Percentiles rank a stretch among this genome's conserved stretches.
phyloP scores from a whole-genome alignment of 2,113 vertebrate genomes.

The Anarrhichthys ocellatus region DNA sequence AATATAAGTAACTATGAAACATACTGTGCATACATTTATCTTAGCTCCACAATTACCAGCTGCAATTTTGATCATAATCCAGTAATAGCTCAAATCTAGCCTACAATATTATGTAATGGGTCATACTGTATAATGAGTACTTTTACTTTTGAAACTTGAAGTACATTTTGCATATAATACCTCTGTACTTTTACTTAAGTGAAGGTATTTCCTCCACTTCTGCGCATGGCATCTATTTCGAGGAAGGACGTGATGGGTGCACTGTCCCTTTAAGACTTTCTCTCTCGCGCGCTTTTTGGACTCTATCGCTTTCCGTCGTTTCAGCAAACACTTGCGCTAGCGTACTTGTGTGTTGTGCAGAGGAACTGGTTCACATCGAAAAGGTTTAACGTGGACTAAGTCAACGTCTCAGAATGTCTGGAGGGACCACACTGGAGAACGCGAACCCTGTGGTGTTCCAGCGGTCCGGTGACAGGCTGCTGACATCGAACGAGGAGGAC shows the following conservation, averaged over 20 bases:
- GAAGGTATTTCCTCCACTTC: neutral
- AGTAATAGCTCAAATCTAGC: too few species aligned
- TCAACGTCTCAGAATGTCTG: slow-evolving; percentile 37
- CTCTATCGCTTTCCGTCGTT: slow-evolving; percentile 19
- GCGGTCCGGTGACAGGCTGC: slow-evolving; percentile 66
- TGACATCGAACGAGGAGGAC: slow-evolving; percentile 62
- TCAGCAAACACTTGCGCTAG: slow-evolving; percentile 22
- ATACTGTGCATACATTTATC: too few species aligned
- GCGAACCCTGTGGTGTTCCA: slow-evolving; percentile 74
- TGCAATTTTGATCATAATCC: too few species aligned
- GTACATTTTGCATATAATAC: neutral
- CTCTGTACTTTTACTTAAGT: neutral
- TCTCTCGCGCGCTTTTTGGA: neutral
- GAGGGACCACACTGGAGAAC: slow-evolving; percentile 64
- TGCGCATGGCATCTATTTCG: neutral
- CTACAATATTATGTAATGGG: too few species aligned
- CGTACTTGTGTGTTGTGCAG: neutral
- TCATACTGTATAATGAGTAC: too few species aligned
- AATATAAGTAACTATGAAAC: too few species aligned
- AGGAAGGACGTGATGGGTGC: neutral
- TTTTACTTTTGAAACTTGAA: neutral
- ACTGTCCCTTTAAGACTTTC: slow-evolving; percentile 43
- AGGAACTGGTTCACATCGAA: fast-evolving
- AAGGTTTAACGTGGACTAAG: neutral
- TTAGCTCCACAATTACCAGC: too few species aligned